Evolutionary conservation across 2,797 vertebrate species (phyloP).

Genomic region (Syngnathus acus): DNA sequence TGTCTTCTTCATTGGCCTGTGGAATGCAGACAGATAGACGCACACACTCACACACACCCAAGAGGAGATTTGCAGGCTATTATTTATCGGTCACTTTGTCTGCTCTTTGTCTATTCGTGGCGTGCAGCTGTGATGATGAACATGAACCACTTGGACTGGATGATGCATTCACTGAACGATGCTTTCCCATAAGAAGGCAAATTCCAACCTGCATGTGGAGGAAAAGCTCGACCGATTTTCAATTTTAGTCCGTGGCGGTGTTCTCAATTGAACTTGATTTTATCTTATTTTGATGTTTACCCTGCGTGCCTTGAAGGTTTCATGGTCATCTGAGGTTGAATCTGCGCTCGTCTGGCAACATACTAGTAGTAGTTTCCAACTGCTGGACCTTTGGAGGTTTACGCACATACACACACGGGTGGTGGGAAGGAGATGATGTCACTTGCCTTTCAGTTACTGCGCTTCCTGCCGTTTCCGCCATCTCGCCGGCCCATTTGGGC

Average conservation of each 20-base stretch:
- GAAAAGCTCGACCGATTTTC: not conserved
- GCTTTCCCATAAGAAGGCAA: not conserved
- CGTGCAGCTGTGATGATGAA: not conserved
- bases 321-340: too few species aligned
- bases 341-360: too few species aligned
- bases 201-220: not conserved
- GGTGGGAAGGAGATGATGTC: slow-evolving; percentile 3
- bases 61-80: not conserved
- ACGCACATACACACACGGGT: not conserved
- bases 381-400: too few species aligned
- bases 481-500: not conserved
- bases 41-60: not conserved
- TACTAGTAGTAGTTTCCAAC: too few species aligned
- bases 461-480: slow-evolving; percentile 1
- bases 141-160: not conserved
- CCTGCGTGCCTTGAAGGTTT: too few species aligned
- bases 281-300: not conserved
- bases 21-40: not conserved
- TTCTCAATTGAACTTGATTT: not conserved
- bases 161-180: not conserved
- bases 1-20: not conserved
- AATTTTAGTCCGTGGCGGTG: too few species aligned
- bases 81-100: not conserved
- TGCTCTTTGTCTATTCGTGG: slow-evolving; percentile 1
- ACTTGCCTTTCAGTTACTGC: not conserved